These are phyloP conservation scores for Netta rufina DNA, from an alignment of 2,797 vertebrate genomes.

Conservation along the genomic window DNA sequence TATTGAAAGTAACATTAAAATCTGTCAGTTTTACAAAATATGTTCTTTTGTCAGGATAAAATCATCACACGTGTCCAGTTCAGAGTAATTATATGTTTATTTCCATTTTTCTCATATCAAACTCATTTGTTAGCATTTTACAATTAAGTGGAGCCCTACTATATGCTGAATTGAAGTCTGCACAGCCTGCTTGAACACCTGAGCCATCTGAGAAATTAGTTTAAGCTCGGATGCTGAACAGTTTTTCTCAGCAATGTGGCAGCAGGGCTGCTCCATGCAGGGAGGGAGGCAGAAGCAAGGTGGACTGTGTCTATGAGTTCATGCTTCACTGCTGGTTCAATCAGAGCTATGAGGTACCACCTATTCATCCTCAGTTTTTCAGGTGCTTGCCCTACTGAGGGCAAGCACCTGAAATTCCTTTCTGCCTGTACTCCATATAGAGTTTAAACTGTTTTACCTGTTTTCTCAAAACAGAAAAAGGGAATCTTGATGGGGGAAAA, in stretches of 20 bases:
- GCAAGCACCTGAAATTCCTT: neutral
- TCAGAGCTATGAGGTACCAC: neutral
- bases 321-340: too few species aligned
- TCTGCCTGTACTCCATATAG: neutral
- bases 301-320: too few species aligned
- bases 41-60: neutral
- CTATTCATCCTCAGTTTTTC: neutral
- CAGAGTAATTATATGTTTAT: neutral
- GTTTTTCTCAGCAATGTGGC: neutral
- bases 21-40: neutral
- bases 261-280: fast-evolving
- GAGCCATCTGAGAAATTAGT: neutral
- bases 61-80: neutral
- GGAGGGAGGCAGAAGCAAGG: neutral
- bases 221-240: neutral
- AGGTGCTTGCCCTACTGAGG: too few species aligned
- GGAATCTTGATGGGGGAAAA: neutral
- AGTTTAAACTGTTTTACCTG: neutral
- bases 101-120: neutral
- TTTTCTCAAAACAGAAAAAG: neutral
- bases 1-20: neutral
- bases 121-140: neutral
- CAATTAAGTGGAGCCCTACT: neutral
- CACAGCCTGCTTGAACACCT: neutral
- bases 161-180: neutral